Conservation (phyloP, 2,113 vertebrate species). For the Labeo catla region DNA sequence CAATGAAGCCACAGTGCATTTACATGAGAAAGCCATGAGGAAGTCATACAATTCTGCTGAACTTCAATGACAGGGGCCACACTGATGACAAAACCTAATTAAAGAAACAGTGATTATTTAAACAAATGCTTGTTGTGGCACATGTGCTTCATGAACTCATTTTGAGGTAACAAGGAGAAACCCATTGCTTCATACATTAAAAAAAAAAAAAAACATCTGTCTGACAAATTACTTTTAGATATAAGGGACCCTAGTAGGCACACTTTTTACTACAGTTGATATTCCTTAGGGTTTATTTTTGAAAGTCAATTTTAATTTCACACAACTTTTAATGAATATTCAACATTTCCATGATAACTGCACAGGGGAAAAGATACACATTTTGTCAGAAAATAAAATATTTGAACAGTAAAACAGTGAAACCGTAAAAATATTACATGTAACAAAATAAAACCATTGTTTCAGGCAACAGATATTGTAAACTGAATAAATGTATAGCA, state of each 20-base stretch:
- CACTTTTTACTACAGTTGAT: neutral
- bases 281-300: neutral
- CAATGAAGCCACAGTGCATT: conserved; percentile 21
- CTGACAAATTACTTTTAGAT: neutral
- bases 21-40: neutral
- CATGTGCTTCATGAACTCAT: conserved; percentile 33
- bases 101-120: conserved; percentile 20
- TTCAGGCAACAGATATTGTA: neutral
- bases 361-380: neutral
- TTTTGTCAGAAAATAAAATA: neutral
- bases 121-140: conserved; percentile 33
- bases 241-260: neutral
- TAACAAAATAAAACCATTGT: neutral
- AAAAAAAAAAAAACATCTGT: conserved; percentile 13
- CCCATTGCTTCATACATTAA: neutral
- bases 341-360: neutral
- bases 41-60: conserved; percentile 43
- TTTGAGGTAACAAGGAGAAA: neutral
- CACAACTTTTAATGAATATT: too few species aligned
- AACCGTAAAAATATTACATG: neutral
- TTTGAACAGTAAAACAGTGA: neutral
- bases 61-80: conserved; percentile 15
- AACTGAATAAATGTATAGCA: neutral
- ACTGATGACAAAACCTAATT: conserved; percentile 36
- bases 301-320: too few species aligned